These are phyloP conservation scores for Hypotaenidia philippensis DNA, from an alignment of 2,797 vertebrate species.

Conservation along the genomic window DNA sequence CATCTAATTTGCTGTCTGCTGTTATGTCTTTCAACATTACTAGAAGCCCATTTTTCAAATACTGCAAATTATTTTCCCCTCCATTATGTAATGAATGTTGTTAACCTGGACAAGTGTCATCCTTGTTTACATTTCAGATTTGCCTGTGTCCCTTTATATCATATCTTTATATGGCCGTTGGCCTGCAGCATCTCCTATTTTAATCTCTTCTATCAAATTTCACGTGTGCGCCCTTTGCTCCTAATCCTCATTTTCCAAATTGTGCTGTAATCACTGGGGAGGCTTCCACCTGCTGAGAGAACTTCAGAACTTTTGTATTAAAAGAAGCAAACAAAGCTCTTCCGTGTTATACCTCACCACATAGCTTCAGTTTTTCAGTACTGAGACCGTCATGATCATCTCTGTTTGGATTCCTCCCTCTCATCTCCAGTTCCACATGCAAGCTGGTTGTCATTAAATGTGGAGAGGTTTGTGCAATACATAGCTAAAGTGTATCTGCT, in stretches of 20 bases:
- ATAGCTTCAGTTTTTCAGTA: background rate
- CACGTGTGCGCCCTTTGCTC: background rate
- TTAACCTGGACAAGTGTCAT: constrained; percentile 23
- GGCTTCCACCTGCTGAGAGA: background rate
- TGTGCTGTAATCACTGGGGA: background rate
- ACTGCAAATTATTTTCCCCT: background rate
- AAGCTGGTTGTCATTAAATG: background rate
- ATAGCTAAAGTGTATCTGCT: background rate
- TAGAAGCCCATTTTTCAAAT: background rate
- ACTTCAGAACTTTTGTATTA: background rate
- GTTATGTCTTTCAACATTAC: background rate
- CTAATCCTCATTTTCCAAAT: background rate
- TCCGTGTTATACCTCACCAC: background rate
- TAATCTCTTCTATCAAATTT: background rate
- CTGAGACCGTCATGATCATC: background rate
- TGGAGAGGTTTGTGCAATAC: background rate
- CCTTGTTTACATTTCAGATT: background rate
- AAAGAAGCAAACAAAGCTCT: background rate
- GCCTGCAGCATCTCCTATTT: background rate
- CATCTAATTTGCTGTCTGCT: background rate
- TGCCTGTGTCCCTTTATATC: background rate
- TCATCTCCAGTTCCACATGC: background rate
- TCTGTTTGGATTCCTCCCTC: background rate
- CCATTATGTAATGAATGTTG: background rate
- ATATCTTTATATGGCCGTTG: background rate